Percentiles rank a stretch among this genome's conserved stretches.
Evolutionary conservation across 2,113 vertebrate genomes (phyloP).

Genomic region (Accipiter cooperii): DNA sequence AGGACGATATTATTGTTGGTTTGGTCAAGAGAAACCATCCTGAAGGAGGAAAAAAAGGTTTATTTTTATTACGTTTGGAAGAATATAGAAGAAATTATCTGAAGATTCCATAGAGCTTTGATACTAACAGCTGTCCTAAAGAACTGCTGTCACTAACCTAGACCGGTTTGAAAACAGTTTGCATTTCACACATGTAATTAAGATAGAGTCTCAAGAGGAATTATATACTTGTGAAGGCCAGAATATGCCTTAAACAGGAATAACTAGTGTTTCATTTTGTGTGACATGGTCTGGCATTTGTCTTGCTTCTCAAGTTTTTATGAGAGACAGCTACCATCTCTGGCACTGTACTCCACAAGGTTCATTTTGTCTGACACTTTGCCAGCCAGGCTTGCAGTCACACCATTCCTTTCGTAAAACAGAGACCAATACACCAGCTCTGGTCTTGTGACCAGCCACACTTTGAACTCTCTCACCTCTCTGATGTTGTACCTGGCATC

Average conservation of each 20-base stretch:
- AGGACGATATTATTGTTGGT: not conserved
- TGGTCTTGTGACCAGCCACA: not conserved
- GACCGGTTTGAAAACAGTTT: not conserved
- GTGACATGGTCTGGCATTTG: not conserved
- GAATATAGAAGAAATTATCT: not conserved
- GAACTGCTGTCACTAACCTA: not conserved
- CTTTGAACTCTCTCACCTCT: slow-evolving; percentile 61
- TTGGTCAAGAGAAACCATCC: not conserved
- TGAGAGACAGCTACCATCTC: not conserved
- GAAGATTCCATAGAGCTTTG: not conserved
- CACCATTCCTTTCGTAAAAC: not conserved
- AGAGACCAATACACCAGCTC: not conserved
- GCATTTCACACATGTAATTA: not conserved
- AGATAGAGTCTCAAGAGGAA: not conserved
- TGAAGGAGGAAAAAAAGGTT: not conserved
- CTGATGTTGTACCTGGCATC: slow-evolving; percentile 30
- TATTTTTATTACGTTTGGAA: not conserved
- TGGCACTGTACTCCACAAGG: not conserved
- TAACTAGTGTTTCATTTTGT: not conserved
- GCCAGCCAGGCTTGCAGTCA: not conserved
- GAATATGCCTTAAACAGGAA: not conserved
- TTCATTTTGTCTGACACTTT: not conserved
- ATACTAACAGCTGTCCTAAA: not conserved
- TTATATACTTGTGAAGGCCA: not conserved
- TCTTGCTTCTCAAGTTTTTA: not conserved